Conservation (phyloP, 2,888 invertebrate genomes). For the Diabrotica balteata region DNA sequence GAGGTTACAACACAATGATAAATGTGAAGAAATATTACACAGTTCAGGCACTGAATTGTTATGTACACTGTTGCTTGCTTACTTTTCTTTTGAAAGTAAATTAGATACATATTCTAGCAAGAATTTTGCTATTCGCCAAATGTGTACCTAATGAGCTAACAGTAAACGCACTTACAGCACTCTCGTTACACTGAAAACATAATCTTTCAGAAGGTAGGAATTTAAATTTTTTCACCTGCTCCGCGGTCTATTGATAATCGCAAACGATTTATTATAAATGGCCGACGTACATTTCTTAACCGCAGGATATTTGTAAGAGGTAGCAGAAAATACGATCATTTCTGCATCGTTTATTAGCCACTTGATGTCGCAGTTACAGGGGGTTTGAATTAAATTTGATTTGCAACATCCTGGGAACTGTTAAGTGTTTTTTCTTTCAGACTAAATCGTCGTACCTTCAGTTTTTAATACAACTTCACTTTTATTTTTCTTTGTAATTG, state of each 20-base stretch:
- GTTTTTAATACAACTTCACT: too few relatives aligned
- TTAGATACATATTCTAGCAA: background rate
- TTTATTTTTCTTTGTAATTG: too few relatives aligned
- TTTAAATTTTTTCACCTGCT: slow-evolving; percentile 13
- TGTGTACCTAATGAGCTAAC: too few relatives aligned
- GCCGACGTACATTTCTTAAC: slow-evolving; percentile 15
- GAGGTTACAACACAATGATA: too few relatives aligned
- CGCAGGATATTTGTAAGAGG: slow-evolving; percentile 19
- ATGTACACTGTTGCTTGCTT: too few relatives aligned
- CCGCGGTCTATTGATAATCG: slow-evolving; percentile 12
- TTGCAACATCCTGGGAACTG: too few relatives aligned
- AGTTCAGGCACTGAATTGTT: too few relatives aligned
- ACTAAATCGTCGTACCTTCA: too few relatives aligned
- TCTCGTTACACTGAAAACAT: background rate
- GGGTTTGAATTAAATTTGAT: background rate
- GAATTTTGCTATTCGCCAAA: background rate
- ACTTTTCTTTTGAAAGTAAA: background rate
- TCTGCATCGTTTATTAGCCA: slow-evolving; percentile 11
- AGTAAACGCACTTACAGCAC: too few relatives aligned
- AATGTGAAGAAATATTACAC: too few relatives aligned
- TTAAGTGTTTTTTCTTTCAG: too few relatives aligned
- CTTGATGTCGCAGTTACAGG: slow-evolving; percentile 1
- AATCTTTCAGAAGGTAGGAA: slow-evolving; percentile 8
- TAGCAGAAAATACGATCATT: slow-evolving; percentile 11
- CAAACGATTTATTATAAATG: slow-evolving; percentile 5